These are phyloP conservation scores for Polyommatus icarus DNA, from an alignment of 2,888 invertebrate genomes.

Conservation along the genomic window DNA sequence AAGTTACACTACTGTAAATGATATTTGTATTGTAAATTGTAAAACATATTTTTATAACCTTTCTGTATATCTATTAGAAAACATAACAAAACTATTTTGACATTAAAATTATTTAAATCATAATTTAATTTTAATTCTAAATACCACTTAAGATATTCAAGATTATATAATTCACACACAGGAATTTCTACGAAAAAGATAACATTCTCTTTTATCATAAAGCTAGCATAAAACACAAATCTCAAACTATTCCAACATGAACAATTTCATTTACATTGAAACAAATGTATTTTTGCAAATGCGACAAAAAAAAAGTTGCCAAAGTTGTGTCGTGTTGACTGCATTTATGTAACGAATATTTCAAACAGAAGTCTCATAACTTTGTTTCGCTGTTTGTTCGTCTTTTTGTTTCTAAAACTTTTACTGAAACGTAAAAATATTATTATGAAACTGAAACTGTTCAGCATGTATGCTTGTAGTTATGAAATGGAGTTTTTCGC, in stretches of 20 bases:
- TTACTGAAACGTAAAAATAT: neutral
- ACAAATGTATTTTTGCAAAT: neutral
- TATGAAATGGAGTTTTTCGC: too few relatives aligned
- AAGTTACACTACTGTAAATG: too few relatives aligned
- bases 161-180: too few relatives aligned
- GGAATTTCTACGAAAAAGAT: neutral
- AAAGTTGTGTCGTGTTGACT: slow-evolving; percentile 10
- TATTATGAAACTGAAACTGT: too few relatives aligned
- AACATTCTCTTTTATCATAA: neutral
- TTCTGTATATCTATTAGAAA: too few relatives aligned
- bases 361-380: slow-evolving; percentile 7
- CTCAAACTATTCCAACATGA: neutral
- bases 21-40: too few relatives aligned
- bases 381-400: neutral
- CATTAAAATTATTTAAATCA: too few relatives aligned
- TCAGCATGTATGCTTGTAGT: too few relatives aligned
- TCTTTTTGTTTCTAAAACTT: neutral
- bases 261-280: neutral
- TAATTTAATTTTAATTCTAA: too few relatives aligned
- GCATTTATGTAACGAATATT: slow-evolving; percentile 24
- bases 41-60: too few relatives aligned
- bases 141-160: too few relatives aligned
- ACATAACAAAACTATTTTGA: too few relatives aligned
- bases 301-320: neutral
- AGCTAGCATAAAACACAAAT: neutral